Percentiles rank a stretch among this genome's conserved stretches.
phyloP scores from a whole-genome alignment of 2,113 vertebrate species.

The Lepus americanus region DNA sequence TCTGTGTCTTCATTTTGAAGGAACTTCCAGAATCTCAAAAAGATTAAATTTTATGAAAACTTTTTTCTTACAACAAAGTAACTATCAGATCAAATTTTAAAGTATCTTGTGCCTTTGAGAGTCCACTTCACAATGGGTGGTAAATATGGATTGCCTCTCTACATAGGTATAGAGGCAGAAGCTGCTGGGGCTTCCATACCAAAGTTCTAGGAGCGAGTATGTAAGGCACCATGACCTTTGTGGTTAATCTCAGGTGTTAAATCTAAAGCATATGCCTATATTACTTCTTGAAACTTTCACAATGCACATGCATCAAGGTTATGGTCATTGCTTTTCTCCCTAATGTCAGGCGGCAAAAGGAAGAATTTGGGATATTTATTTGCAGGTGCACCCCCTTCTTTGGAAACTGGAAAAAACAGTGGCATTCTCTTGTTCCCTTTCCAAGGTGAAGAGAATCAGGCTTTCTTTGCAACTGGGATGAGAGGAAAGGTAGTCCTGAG shows the following conservation, averaged over 20 bases:
- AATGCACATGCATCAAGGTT: background rate
- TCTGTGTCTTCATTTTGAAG: background rate
- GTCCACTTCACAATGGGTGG: rapidly evolving
- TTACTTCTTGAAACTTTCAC: background rate
- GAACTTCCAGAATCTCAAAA: background rate
- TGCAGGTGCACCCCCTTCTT: background rate
- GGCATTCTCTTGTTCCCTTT: background rate
- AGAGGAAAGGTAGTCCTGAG: background rate
- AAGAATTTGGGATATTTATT: background rate
- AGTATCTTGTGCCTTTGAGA: background rate
- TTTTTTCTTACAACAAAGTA: background rate
- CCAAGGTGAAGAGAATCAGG: background rate
- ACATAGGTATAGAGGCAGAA: background rate
- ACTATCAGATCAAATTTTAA: background rate
- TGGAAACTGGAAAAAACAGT: background rate
- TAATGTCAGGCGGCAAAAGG: background rate
- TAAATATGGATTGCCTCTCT: background rate
- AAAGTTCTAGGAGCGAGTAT: rapidly evolving
- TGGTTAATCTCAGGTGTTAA: background rate
- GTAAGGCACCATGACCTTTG: background rate
- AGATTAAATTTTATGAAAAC: background rate
- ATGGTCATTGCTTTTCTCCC: background rate
- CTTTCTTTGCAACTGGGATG: background rate
- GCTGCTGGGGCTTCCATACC: background rate
- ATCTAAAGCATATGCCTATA: background rate